phyloP scores from a whole-genome alignment of 1,140 invertebrate species.

The Cotesia chilonis region DNA sequence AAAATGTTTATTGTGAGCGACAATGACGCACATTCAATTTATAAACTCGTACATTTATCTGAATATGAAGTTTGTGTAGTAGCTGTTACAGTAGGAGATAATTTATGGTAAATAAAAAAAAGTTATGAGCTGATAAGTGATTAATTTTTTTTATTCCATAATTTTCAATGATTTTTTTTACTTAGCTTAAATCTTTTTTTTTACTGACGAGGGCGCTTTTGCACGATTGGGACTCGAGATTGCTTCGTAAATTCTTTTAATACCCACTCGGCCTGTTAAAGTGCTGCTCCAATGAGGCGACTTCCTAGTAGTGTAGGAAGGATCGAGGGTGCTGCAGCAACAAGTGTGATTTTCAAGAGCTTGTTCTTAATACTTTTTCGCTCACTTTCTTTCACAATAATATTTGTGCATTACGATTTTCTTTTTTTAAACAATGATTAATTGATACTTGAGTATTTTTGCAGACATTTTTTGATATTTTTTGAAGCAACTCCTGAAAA shows the following conservation, averaged over 20 bases:
- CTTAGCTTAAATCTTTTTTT: slow-evolving; percentile 3
- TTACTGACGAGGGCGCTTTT: slow-evolving; percentile 28
- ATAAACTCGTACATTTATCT: no score
- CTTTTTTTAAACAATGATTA: not conserved
- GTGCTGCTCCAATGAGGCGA: slow-evolving; percentile 43
- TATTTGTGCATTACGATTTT: not conserved
- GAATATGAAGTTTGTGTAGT: not conserved
- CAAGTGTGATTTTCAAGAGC: slow-evolving; percentile 53
- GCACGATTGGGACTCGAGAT: slow-evolving; percentile 42
- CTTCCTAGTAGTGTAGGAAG: slow-evolving; percentile 37
- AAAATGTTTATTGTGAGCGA: no score
- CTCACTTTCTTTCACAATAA: not conserved
- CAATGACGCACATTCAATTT: no score
- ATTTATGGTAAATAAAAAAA: slow-evolving; percentile 18
- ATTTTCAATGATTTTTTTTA: slow-evolving; percentile 9
- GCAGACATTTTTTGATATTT: no score
- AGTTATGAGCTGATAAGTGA: no score
- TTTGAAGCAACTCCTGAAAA: not conserved
- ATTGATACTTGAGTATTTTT: no score
- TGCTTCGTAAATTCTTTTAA: slow-evolving; percentile 57
- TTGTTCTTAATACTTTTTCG: slow-evolving; percentile 29
- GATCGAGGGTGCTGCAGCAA: slow-evolving; percentile 47
- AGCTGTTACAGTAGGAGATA: not conserved
- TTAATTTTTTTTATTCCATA: slow-evolving; percentile 4
- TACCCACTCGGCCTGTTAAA: slow-evolving; percentile 46